A percentile compares a stretch with the other conserved stretches of the same genome.
Evolutionary conservation across 2,797 vertebrate species (phyloP).

Genomic region (Siniperca obscura): DNA sequence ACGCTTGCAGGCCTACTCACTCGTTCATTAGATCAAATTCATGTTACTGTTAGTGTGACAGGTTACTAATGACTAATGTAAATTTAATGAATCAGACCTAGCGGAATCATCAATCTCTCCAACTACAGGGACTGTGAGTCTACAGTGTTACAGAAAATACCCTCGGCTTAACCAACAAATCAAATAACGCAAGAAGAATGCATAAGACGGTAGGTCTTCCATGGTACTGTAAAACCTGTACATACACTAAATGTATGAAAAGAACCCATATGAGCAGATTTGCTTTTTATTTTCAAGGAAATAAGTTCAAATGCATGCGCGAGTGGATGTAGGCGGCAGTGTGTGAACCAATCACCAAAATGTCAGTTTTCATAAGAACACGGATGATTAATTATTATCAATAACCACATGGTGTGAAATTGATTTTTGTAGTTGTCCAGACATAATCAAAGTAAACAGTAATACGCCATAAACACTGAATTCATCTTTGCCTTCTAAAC

Average conservation of each 20-base stretch:
- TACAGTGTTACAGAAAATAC: constrained; percentile 27
- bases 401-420: constrained; percentile 55
- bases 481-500: constrained; percentile 5
- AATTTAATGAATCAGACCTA: constrained; percentile 62
- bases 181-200: constrained; percentile 4
- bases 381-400: constrained; percentile 56
- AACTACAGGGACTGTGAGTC: constrained; percentile 20
- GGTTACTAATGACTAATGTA: constrained; percentile 63
- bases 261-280: constrained; percentile 8
- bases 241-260: constrained; percentile 9
- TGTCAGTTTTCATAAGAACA: constrained; percentile 60
- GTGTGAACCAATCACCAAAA: constrained; percentile 48
- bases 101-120: constrained; percentile 52
- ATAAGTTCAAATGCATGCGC: constrained; percentile 13
- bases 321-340: constrained; percentile 2
- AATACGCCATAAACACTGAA: background rate
- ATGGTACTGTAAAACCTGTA: constrained; percentile 1
- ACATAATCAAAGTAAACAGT: constrained; percentile 36
- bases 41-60: constrained; percentile 54
- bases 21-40: constrained; percentile 50
- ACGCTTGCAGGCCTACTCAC: constrained; percentile 30
- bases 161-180: constrained; percentile 15
- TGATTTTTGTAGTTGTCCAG: constrained; percentile 45
- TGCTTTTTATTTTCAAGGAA: constrained; percentile 28
- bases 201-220: constrained; percentile 4